Evolutionary conservation across 2,113 vertebrate species (phyloP).

Genomic region (Tringa solitaria): DNA sequence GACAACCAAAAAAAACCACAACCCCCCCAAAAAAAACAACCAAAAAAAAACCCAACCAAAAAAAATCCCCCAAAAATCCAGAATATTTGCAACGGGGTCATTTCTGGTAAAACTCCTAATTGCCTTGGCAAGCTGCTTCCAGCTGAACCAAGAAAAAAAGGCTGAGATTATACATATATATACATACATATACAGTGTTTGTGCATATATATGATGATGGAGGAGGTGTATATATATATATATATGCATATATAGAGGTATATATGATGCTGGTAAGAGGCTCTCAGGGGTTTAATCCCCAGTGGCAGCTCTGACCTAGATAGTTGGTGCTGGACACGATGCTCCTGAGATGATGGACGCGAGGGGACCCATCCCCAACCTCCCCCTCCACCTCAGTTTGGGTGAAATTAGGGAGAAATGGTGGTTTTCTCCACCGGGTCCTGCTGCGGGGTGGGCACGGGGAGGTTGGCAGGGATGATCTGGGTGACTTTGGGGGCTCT

Average conservation of each 20-base stretch:
- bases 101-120: neutral
- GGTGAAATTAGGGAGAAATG: neutral
- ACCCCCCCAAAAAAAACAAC: too few relatives aligned
- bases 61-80: rapidly evolving
- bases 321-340: neutral
- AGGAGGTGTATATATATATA: neutral
- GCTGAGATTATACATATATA: too few relatives aligned
- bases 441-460: neutral
- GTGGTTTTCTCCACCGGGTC: neutral
- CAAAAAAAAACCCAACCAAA: too few relatives aligned
- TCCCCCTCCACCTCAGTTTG: neutral
- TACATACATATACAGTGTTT: rapidly evolving
- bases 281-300: neutral
- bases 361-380: neutral
- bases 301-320: neutral
- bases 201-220: too few relatives aligned
- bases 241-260: too few relatives aligned
- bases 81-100: neutral
- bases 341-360: rapidly evolving
- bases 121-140: neutral
- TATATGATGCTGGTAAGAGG: neutral
- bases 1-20: too few relatives aligned
- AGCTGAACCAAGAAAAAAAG: neutral
- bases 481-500: neutral
- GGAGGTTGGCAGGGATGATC: neutral